These are phyloP conservation scores for Sebastes oblongus DNA, from an alignment of 2,797 vertebrate species.

Conservation along the genomic window DNA sequence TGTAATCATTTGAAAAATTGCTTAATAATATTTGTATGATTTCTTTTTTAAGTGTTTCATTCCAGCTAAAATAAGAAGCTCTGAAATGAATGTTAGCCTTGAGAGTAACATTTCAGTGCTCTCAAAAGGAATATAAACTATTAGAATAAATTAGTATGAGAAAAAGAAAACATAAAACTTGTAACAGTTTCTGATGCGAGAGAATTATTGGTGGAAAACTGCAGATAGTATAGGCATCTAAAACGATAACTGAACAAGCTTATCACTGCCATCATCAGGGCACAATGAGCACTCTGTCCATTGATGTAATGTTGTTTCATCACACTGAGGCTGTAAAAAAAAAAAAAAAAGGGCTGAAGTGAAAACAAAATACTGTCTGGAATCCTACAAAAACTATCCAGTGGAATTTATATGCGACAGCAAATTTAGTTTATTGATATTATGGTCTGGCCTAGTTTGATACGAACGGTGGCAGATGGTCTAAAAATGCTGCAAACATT, in stretches of 20 bases:
- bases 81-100: background rate
- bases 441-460: background rate
- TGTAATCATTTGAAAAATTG: background rate
- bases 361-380: background rate
- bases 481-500: background rate
- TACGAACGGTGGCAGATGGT: conserved; percentile 26
- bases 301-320: conserved; percentile 5
- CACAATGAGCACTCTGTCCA: conserved; percentile 7
- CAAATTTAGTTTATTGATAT: conserved; percentile 5
- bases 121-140: background rate
- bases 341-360: background rate
- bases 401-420: conserved; percentile 8
- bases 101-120: background rate
- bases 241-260: background rate
- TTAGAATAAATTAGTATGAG: conserved; percentile 4
- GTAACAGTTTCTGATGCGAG: background rate
- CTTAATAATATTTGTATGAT: background rate
- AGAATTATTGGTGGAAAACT: background rate
- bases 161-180: background rate
- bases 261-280: conserved; percentile 7
- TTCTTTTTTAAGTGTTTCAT: background rate
- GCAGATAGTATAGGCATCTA: background rate
- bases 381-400: background rate
- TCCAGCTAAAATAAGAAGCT: background rate
- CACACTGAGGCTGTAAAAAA: conserved; percentile 8